Base-by-base conservation (phyloP, 2,888 invertebrate genomes). In the Phlogophora meticulosa region DNA sequence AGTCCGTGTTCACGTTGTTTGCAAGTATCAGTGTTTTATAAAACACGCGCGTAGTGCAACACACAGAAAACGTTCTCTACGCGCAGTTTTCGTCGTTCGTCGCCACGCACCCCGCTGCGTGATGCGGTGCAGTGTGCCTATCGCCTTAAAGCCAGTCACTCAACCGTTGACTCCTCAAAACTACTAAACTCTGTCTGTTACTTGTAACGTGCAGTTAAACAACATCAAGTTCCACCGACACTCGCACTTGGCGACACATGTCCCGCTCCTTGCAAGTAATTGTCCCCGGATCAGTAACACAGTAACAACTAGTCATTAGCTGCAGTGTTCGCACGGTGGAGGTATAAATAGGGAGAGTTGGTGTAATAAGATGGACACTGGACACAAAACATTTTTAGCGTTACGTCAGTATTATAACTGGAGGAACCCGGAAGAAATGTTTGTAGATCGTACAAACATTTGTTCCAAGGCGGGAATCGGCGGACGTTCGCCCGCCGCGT, bases 211-310 rank as follows among this genome's bases (percentile, higher is more conserved):
- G 28, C 75, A 32, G 38, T 67, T 75, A 20, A 60, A 59, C 45
- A 7, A 40, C 75, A 40, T 59, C 57, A 59, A 34, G 28, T 74
- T 66, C 17, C 51, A 36, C 24, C 22, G 20, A 34, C 51, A 45
- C 11, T 49, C 34, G 59, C 28, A 74, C 75, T 73, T 61, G 38
- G 40, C 10, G 28, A 32, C 74, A 76, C 57, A 46, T 72, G 77
- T 55, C 51, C n/a, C n/a, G 42, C 15, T 22, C 24, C 17, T 49
- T 76, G 77, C 57, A 61, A 72, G 57, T 77, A 71, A 75, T 75
- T 60, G 75, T 58, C 57, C 49, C 52, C 48, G 24, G 65, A 61
- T 61, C 57, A 76, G 55, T 42, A 15, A 1, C 43, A 42, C 57
- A 76, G 55, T 42, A 15, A 1, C 43, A 42, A 17, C 28, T 9